Percentiles rank a stretch among this genome's conserved stretches.
Evolutionary conservation across 2,888 invertebrate genomes (phyloP).

Genomic region (Malthinus seriepunctatus): DNA sequence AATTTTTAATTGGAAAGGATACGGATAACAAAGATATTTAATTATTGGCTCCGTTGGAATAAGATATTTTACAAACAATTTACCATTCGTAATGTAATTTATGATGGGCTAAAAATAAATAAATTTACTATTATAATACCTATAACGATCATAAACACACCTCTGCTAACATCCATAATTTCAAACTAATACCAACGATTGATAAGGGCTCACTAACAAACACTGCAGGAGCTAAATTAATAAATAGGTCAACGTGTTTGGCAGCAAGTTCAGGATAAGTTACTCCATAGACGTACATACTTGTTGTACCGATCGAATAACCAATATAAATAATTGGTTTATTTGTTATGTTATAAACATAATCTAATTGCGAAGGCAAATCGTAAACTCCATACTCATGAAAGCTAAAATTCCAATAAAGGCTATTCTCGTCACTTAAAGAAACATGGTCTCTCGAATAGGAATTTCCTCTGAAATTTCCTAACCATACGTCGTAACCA

Average conservation of each 20-base stretch:
- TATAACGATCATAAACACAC: constrained; percentile 1
- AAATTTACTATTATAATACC: neutral
- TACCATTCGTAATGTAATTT: constrained; percentile 7
- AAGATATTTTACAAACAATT: constrained; percentile 6
- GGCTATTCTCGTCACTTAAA: constrained; percentile 11
- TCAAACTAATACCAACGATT: neutral
- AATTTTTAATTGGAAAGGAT: constrained; percentile 14
- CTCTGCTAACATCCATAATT: constrained; percentile 8
- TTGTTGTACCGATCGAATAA: constrained; percentile 31
- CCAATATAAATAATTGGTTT: constrained; percentile 27
- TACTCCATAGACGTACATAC: constrained; percentile 24
- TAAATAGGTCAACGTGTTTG: constrained; percentile 20
- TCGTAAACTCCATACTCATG: constrained; percentile 30
- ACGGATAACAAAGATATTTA: constrained; percentile 10
- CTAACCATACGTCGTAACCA: constrained; percentile 32
- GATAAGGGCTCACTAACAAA: constrained; percentile 3
- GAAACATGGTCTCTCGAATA: constrained; percentile 24
- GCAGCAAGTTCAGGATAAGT: constrained; percentile 22
- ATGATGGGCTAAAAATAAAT: constrained; percentile 13
- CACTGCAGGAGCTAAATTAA: constrained; percentile 26
- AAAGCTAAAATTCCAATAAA: constrained; percentile 30
- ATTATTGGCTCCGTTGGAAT: neutral
- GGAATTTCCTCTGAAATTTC: constrained; percentile 30
- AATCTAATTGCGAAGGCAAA: constrained; percentile 22
- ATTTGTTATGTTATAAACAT: constrained; percentile 17